Percentiles rank a stretch among this genome's conserved stretches.
These are phyloP conservation scores for Otolemur garnettii DNA, from an alignment of 2,113 vertebrate genomes.

Conservation along the genomic window DNA sequence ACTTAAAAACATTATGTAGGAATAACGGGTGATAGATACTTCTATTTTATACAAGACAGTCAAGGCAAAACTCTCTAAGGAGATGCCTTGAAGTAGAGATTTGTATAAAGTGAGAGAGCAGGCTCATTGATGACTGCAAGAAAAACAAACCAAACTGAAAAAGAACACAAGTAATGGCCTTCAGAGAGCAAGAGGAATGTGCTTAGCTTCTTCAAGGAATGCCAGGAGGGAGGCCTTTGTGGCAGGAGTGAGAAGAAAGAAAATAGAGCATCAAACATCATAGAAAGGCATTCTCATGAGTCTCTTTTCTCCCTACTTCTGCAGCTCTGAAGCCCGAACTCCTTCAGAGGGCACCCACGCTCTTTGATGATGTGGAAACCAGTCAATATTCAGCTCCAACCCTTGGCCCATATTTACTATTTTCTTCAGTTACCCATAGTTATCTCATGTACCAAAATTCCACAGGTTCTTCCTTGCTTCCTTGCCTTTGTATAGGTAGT, in stretches of 20 bases:
- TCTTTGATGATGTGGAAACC: not conserved
- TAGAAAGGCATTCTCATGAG: not conserved
- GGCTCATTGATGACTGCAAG: not conserved
- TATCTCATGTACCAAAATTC: not conserved
- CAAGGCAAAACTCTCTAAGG: not conserved
- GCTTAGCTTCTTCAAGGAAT: not conserved
- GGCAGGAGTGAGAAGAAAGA: not conserved
- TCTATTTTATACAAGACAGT: not conserved
- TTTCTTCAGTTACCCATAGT: not conserved
- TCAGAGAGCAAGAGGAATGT: no score
- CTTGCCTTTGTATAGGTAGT: not conserved
- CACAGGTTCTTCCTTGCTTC: not conserved
- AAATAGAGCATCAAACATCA: not conserved
- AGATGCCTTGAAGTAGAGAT: not conserved
- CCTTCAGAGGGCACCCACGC: no score
- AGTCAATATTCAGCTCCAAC: no score
- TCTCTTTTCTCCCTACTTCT: not conserved
- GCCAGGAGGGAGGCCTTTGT: not conserved
- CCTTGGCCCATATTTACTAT: fast-evolving
- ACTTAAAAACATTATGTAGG: not conserved
- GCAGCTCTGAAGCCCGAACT: not conserved
- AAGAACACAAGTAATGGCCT: not conserved
- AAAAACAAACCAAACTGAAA: not conserved
- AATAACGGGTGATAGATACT: not conserved
- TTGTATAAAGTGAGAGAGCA: not conserved